phyloP scores from a whole-genome alignment of 30 jellyfish, hydroid and myxozoan genomes.

The Pseudorhiza aurosa region DNA sequence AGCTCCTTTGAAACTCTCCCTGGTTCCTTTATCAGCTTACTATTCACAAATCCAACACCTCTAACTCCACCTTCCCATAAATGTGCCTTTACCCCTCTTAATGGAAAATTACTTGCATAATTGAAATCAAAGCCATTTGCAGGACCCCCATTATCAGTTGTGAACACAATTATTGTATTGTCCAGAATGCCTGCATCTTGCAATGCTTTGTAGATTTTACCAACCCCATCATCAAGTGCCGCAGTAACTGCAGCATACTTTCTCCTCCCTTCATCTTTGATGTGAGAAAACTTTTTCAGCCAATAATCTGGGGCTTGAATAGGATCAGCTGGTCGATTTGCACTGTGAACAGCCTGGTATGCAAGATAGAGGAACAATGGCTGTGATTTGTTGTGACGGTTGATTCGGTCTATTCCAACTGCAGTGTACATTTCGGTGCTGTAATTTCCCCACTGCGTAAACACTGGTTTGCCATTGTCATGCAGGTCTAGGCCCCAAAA shows the following conservation, averaged over 20 bases:
- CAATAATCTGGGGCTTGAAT: slow-evolving; percentile 89
- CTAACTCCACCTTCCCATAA: slow-evolving; percentile 98
- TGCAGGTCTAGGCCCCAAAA: slow-evolving; percentile 95
- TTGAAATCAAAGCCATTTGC: slow-evolving; percentile 94
- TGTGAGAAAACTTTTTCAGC: slow-evolving; percentile 73
- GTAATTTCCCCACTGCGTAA: slow-evolving; percentile 90
- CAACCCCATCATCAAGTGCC: slow-evolving; percentile 87
- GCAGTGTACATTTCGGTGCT: slow-evolving; percentile 92
- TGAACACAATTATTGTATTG: slow-evolving; percentile 81
- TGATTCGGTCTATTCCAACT: slow-evolving; percentile 58
- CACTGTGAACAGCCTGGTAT: slow-evolving; percentile 98
- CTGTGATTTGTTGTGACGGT: slow-evolving; percentile 70
- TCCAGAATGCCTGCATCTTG: slow-evolving; percentile 77
- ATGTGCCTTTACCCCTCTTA: slow-evolving; percentile 90
- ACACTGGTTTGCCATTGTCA: slow-evolving; percentile 89
- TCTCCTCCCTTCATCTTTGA: slow-evolving; percentile 75
- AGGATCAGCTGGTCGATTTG: slow-evolving; percentile 81
- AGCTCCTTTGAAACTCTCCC: slow-evolving; percentile 83
- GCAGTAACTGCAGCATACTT: slow-evolving; percentile 95
- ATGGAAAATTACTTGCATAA: slow-evolving; percentile 88
- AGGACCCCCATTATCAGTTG: slow-evolving; percentile 98
- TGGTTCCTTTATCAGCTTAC: slow-evolving; percentile 72
- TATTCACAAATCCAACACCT: slow-evolving; percentile 83
- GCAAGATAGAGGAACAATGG: slow-evolving; percentile 93
- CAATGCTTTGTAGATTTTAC: slow-evolving; percentile 62